Evolutionary conservation across 2,797 vertebrate genomes (phyloP), one percentile per base, ranked within the genome.

Genomic region (Melanotaenia nigrans): DNA sequence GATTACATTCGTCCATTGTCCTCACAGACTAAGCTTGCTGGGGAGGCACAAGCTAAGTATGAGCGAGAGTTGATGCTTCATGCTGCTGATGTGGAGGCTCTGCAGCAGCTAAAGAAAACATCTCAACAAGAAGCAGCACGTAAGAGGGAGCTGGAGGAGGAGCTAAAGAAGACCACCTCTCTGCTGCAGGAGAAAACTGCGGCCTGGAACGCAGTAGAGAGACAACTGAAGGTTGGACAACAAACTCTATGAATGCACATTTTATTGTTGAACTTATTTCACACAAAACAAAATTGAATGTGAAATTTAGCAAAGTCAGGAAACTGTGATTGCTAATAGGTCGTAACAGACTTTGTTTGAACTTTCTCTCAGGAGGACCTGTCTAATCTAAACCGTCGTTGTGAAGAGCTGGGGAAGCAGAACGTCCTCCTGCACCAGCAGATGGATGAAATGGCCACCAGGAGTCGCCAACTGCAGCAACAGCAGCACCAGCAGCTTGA

Each of bases 51-150:
- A 81, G 96, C 96, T 49, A 99, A 98, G 40, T 99, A 99, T 0
- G 97, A 99, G 75, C 90, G 97, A 38, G 98, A 99, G 78, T 72
- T 99, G 60, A 99, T 99, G 97, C 95, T 99, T 11, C 98, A 99
- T 25, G 97, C 97, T 40, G 97, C 97, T 0, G 97, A 99, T 25
- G 96, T 99, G 8, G 97, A 97, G 82, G 97, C 96, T 0, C 90
- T 99, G 3, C 97, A 98, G 82, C 94, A 96, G 68, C 94, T 96
- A 68, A 99, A 98, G 86, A 96, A 96, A 2, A 96, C 94, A 61
- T 94, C 89, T 1, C 88, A 95, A 61, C 94, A 95, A 81, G 95
- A 94, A 10, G 32, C 92, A 0, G 68, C 87, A 0, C 63, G 81
- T 36, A 94, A 93, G 57, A 95, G 95, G 77, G 95, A 96, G 77